Percentiles rank a stretch among this genome's conserved stretches.
Conservation (phyloP, 2,797 vertebrate genomes). For the Catamblyrhynchus diadema region DNA sequence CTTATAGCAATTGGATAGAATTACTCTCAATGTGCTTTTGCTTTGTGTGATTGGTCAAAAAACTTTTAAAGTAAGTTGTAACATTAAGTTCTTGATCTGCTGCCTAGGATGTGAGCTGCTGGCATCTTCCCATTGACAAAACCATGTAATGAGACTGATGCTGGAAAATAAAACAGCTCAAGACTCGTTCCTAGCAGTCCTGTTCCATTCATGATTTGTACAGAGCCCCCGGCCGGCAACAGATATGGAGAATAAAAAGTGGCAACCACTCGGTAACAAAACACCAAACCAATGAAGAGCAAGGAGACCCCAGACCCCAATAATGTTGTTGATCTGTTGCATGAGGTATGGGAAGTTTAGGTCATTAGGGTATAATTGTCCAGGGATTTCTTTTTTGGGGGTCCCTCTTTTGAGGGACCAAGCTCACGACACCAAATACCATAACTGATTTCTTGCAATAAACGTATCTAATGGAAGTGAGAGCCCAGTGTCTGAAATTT, state of each 20-base stretch:
- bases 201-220: too few relatives aligned
- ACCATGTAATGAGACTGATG: too few relatives aligned
- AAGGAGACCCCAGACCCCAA: background rate
- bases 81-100: too few relatives aligned
- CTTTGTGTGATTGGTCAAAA: too few relatives aligned
- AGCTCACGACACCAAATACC: background rate
- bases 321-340: background rate
- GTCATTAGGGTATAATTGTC: background rate
- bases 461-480: background rate
- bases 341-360: background rate
- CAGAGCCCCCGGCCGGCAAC: rapidly evolving
- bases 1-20: too few relatives aligned
- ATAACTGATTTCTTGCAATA: background rate
- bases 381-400: background rate
- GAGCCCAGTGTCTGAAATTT: background rate
- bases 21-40: too few relatives aligned
- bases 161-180: too few relatives aligned
- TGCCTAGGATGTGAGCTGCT: too few relatives aligned
- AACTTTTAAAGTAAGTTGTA: too few relatives aligned
- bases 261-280: background rate
- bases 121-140: too few relatives aligned
- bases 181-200: too few relatives aligned
- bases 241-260: background rate
- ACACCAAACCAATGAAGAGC: background rate
- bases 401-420: background rate